These are phyloP conservation scores for Resseliella maxima DNA, from an alignment of 2,888 invertebrate species.

Conservation along the genomic window DNA sequence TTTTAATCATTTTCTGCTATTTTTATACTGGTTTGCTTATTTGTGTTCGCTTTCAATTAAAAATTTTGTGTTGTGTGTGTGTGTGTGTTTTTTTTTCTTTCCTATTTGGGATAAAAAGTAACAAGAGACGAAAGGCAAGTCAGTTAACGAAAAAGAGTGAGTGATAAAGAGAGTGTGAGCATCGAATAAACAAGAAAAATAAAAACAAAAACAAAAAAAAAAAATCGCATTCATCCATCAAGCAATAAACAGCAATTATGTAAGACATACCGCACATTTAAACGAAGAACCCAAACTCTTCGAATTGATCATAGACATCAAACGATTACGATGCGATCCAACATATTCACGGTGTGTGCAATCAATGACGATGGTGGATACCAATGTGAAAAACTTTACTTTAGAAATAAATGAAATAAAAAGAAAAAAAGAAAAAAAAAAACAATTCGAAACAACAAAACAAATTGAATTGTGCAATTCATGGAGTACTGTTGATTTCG, in stretches of 20 bases:
- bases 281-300: background rate
- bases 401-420: no score
- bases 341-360: background rate
- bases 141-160: no score
- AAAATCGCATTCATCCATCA: slow-evolving; percentile 19
- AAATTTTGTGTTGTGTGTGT: background rate
- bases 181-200: no score
- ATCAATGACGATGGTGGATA: background rate
- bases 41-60: slow-evolving; percentile 23
- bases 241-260: slow-evolving; percentile 32
- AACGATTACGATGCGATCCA: slow-evolving; percentile 3
- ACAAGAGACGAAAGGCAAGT: background rate
- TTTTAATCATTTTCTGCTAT: background rate
- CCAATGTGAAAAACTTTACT: background rate
- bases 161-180: no score
- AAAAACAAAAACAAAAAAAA: background rate
- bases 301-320: background rate
- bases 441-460: slow-evolving; percentile 17
- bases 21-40: background rate
- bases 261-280: background rate
- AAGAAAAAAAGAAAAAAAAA: background rate
- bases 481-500: background rate
- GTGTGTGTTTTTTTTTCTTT: no score
- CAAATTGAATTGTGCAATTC: slow-evolving; percentile 48
- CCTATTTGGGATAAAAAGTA: background rate